These are phyloP conservation scores for Calonectris borealis DNA, from an alignment of 2,113 vertebrate genomes.

Conservation along the genomic window DNA sequence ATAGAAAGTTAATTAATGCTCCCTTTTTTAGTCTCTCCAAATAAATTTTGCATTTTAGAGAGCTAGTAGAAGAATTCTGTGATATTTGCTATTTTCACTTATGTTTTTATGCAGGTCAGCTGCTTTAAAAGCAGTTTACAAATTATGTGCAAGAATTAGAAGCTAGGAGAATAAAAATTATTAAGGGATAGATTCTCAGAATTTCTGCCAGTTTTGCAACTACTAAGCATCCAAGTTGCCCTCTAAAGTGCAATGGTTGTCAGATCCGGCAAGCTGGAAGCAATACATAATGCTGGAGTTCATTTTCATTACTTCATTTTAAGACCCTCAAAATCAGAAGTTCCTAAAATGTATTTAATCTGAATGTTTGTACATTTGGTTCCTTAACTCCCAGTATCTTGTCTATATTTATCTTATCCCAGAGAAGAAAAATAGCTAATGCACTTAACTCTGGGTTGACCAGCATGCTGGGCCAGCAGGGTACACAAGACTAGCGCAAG, in stretches of 20 bases:
- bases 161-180: background rate
- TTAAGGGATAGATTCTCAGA: background rate
- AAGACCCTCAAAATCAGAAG: background rate
- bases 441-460: background rate
- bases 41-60: background rate
- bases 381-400: background rate
- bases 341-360: background rate
- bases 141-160: background rate
- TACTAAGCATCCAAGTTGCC: background rate
- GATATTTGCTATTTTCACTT: background rate
- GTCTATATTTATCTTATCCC: background rate
- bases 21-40: background rate
- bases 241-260: background rate
- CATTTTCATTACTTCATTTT: background rate
- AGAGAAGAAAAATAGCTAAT: background rate
- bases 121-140: background rate
- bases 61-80: background rate
- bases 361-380: background rate
- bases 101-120: background rate
- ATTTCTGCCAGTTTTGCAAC: background rate
- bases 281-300: background rate
- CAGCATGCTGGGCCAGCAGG: background rate
- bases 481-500: background rate
- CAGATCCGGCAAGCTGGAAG: background rate
- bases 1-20: background rate